Evolutionary conservation across 2,888 invertebrate genomes (phyloP).

Genomic region (Hypomecis atomaria): DNA sequence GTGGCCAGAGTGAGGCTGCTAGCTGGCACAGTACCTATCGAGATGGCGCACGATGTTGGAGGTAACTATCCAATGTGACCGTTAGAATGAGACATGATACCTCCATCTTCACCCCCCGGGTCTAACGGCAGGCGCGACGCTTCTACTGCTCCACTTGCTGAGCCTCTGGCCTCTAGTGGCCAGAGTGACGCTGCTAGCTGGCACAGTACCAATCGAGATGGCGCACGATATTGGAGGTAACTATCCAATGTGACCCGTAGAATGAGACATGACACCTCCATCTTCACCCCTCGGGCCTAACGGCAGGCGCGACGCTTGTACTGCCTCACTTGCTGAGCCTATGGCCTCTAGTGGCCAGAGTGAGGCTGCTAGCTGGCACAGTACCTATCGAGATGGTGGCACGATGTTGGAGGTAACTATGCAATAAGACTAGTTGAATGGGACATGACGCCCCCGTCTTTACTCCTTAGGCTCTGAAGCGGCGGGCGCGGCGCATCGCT

Average conservation of each 20-base stretch:
- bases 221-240: slow-evolving; percentile 87
- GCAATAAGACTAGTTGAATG: background rate
- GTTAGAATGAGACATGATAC: slow-evolving; percentile 77
- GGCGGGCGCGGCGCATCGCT: too few relatives aligned
- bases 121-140: slow-evolving; percentile 83
- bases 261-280: slow-evolving; percentile 80
- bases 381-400: slow-evolving; percentile 85
- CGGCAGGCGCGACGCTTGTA: slow-evolving; percentile 83
- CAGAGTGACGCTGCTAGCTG: slow-evolving; percentile 85
- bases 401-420: slow-evolving; percentile 85
- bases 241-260: slow-evolving; percentile 37
- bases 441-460: too few relatives aligned
- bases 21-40: slow-evolving; percentile 84
- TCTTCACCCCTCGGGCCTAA: slow-evolving; percentile 70
- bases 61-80: slow-evolving; percentile 62
- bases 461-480: too few relatives aligned
- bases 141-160: slow-evolving; percentile 82
- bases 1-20: slow-evolving; percentile 86
- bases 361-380: slow-evolving; percentile 85
- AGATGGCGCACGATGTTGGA: slow-evolving; percentile 86
- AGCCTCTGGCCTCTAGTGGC: slow-evolving; percentile 85
- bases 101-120: slow-evolving; percentile 69
- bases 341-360: slow-evolving; percentile 84
- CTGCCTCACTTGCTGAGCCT: slow-evolving; percentile 84
- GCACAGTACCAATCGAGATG: slow-evolving; percentile 84